A percentile compares a stretch with the other conserved stretches of the same genome.
Evolutionary conservation across 2,797 vertebrate species (phyloP).

Genomic region (Otolemur crassicaudatus): DNA sequence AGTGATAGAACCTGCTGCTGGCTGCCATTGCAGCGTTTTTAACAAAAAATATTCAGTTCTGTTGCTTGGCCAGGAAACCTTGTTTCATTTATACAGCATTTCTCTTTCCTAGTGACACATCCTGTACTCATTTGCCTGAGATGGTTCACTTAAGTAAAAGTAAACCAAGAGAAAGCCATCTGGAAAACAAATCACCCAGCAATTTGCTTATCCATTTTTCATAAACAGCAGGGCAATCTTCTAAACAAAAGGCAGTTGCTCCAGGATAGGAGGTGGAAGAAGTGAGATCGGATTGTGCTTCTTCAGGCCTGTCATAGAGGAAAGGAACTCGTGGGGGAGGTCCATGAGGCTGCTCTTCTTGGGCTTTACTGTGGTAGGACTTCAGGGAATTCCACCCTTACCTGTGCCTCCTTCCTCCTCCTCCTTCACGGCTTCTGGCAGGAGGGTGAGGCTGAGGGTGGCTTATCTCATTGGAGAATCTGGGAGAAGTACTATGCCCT

Average conservation of each 20-base stretch:
- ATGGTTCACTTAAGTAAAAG: constrained; percentile 74
- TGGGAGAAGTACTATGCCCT: neutral
- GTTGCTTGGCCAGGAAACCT: constrained; percentile 51
- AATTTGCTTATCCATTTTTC: constrained; percentile 75
- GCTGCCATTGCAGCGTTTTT: constrained; percentile 65
- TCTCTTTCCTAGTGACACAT: constrained; percentile 80
- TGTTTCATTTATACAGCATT: constrained; percentile 78
- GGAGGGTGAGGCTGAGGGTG: no score
- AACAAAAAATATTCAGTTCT: constrained; percentile 59
- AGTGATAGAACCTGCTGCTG: neutral
- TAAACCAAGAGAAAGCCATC: constrained; percentile 79
- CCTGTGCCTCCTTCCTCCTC: no score
- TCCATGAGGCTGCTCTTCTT: neutral
- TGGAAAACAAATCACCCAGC: constrained; percentile 80
- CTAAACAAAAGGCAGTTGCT: constrained; percentile 15
- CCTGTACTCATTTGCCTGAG: constrained; percentile 74
- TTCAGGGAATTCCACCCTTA: neutral
- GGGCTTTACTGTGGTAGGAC: neutral
- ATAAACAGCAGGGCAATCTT: constrained; percentile 61
- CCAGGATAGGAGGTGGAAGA: neutral
- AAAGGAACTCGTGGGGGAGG: neutral
- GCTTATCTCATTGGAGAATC: neutral
- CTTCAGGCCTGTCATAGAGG: neutral
- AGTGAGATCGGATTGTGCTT: neutral
- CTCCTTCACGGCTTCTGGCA: neutral